A percentile compares a stretch with the other conserved stretches of the same genome.
Evolutionary conservation across 2,797 vertebrate species (phyloP).

Genomic region (Peromyscus aztecus): DNA sequence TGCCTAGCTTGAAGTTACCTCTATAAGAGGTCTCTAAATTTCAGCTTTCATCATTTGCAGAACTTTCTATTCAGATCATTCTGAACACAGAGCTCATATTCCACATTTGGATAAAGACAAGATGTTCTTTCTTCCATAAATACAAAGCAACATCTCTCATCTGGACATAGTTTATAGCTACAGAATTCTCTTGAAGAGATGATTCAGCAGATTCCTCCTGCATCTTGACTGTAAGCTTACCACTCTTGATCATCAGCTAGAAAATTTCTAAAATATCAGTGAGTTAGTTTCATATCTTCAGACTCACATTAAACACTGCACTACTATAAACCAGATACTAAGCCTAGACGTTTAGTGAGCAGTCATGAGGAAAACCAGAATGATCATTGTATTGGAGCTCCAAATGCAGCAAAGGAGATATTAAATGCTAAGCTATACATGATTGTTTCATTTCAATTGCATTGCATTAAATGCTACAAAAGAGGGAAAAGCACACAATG

Average conservation of each 20-base stretch:
- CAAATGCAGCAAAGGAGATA: not conserved
- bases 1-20: not conserved
- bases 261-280: not conserved
- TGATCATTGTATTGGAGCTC: not conserved
- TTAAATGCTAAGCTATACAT: not conserved
- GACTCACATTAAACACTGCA: not conserved
- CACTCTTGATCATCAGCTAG: not conserved
- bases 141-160: not conserved
- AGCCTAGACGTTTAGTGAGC: not conserved
- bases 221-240: not conserved
- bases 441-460: not conserved
- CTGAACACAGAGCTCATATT: not conserved
- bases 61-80: slow-evolving; percentile 20
- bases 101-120: not conserved
- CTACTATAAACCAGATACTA: not conserved
- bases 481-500: not conserved
- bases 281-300: not conserved
- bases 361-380: not conserved
- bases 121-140: not conserved
- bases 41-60: not conserved
- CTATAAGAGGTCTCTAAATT: slow-evolving; percentile 25
- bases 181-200: not conserved
- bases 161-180: not conserved
- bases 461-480: not conserved
- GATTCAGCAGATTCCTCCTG: not conserved